Evolutionary conservation across 2,797 vertebrate genomes (phyloP).

Genomic region (Melanotaenia maccullochi): DNA sequence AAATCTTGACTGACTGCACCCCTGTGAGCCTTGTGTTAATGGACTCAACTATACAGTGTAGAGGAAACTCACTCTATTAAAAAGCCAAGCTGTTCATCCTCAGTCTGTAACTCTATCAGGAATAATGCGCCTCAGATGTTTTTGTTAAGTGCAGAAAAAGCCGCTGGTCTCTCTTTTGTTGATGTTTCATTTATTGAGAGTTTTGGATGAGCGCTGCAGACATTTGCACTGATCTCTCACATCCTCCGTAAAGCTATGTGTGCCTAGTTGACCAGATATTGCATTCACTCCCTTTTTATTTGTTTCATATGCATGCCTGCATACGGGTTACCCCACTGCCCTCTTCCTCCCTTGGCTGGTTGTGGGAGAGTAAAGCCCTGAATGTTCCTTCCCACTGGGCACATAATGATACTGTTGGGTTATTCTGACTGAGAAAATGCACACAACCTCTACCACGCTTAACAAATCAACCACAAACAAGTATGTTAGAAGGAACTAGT

Average conservation of each 20-base stretch:
- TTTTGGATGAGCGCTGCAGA: constrained; percentile 76
- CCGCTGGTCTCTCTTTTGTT: constrained; percentile 76
- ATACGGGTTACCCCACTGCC: constrained; percentile 36
- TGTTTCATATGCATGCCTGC: constrained; percentile 79
- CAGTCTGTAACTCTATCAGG: constrained; percentile 70
- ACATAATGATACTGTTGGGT: constrained; percentile 82
- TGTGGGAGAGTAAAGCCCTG: constrained; percentile 78
- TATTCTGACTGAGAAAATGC: constrained; percentile 81
- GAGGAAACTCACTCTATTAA: constrained; percentile 67
- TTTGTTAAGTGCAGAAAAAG: constrained; percentile 82
- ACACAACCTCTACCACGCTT: constrained; percentile 69
- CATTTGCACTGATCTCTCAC: constrained; percentile 79
- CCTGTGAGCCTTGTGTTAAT: constrained; percentile 65
- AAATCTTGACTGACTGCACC: constrained; percentile 56
- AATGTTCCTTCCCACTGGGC: constrained; percentile 81
- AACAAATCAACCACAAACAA: constrained; percentile 78
- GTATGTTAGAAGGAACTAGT: constrained; percentile 63
- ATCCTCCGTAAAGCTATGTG: constrained; percentile 79
- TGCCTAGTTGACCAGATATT: constrained; percentile 79
- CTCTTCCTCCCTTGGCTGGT: constrained; percentile 48
- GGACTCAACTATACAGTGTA: constrained; percentile 38
- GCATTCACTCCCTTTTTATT: constrained; percentile 71
- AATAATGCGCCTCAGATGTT: constrained; percentile 85
- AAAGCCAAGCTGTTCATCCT: constrained; percentile 69
- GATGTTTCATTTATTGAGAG: constrained; percentile 84